Evolutionary conservation across 2,113 vertebrate genomes (phyloP), one percentile per base, ranked within the genome.

Genomic region (Arvicanthis niloticus): DNA sequence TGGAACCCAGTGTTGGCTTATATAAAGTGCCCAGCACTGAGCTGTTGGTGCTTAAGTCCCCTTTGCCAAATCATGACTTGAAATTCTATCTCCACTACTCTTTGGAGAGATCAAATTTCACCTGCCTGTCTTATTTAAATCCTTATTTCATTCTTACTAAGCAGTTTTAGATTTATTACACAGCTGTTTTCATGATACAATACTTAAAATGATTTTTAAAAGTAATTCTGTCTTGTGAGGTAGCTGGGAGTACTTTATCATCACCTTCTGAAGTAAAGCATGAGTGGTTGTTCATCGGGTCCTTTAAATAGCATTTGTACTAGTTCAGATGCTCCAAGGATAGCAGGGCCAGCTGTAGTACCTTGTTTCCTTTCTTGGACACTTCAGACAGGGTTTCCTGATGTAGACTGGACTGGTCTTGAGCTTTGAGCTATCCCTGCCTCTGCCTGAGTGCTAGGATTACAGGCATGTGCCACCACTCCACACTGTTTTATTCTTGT

Each of bases 31-130:
- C 34, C 21, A 40, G 40, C 16, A 72, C 62, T 80, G 60, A 88
- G 60, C 45, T 53, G 68, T 95, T 90, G 92, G n/a, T 67, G 78
- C 73, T 85, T 37, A 17, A 1, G 16, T 75, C 88, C 78, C n/a
- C 42, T 95, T 92, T 93, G 96, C 95, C 96, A 96, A 53, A 86
- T n/a, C 67, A 16, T 95, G 91, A 89, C 94, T 96, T 96, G 97
- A 97, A 97, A 95, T 89, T 34, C 62, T 93, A 48, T 0, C 91
- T 95, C 11, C 12, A 92, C 81, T 85, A 10, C 72, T 85, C 60
- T 72, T 67, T 40, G 91, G 85, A 60, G 65, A 34, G 75, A 34
- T 96, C 93, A 11, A 26, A 89, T 96, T 97, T 96, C 95, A 86
- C 72, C 70, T 68, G 75, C 62, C 11, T 1, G 65, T 65, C 91